A percentile compares a stretch with the other conserved stretches of the same genome.
Evolutionary conservation across 2,113 vertebrate species (phyloP).

Genomic region (Terrapene triunguis): DNA sequence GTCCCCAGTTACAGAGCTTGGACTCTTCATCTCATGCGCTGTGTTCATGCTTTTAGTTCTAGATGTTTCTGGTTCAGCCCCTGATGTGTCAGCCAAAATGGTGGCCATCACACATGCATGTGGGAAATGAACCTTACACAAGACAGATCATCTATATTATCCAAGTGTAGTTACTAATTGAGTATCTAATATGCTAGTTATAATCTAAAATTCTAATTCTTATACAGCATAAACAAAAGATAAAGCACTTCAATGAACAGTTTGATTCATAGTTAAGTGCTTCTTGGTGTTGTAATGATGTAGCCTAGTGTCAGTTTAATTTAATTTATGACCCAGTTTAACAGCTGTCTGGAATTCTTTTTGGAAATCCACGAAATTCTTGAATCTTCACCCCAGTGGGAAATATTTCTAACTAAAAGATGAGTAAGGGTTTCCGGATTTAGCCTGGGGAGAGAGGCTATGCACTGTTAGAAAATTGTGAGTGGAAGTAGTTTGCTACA

Average conservation of each 20-base stretch:
- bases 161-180: not conserved
- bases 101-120: not conserved
- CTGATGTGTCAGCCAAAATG: not conserved
- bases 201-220: not conserved
- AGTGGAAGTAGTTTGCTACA: not conserved
- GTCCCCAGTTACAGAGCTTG: not conserved
- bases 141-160: rapidly evolving
- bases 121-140: not conserved
- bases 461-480: not conserved
- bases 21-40: not conserved
- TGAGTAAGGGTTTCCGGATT: not conserved
- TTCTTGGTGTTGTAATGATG: not conserved
- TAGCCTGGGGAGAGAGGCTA: not conserved
- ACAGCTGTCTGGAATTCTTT: not conserved
- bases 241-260: not conserved
- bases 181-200: not conserved
- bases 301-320: not conserved
- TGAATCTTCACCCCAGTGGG: not conserved
- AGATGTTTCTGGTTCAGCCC: not conserved
- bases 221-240: not conserved
- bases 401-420: not conserved
- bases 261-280: not conserved
- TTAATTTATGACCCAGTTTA: rapidly evolving
- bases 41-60: not conserved
- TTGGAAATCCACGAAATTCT: not conserved